These are phyloP conservation scores for Erpobdella octoculata DNA, from an alignment of 2,888 invertebrate genomes.

Conservation along the genomic window DNA sequence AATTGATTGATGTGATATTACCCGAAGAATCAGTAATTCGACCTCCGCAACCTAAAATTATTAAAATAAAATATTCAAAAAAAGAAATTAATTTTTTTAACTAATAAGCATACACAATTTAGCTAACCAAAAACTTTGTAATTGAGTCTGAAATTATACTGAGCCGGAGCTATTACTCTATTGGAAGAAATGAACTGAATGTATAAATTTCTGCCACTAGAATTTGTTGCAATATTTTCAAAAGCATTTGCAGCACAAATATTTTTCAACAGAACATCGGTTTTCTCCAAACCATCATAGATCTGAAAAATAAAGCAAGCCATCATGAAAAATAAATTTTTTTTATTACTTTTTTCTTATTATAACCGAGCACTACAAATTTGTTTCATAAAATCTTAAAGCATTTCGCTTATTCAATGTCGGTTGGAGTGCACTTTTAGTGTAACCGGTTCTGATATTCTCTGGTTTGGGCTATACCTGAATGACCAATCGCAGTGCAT, in stretches of 20 bases:
- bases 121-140: neutral
- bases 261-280: neutral
- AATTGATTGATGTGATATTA: constrained; percentile 59
- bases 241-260: neutral
- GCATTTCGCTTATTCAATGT: too few relatives aligned
- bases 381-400: too few relatives aligned
- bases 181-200: neutral
- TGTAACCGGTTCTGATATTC: too few relatives aligned
- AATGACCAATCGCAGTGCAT: too few relatives aligned
- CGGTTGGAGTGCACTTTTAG: too few relatives aligned
- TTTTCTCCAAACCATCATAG: neutral
- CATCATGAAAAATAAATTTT: neutral
- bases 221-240: neutral
- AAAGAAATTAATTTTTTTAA: too few relatives aligned
- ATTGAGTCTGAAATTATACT: neutral
- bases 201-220: neutral
- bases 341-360: too few relatives aligned
- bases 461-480: too few relatives aligned
- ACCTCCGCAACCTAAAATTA: constrained; percentile 6
- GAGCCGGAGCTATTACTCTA: neutral
- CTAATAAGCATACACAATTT: neutral
- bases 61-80: too few relatives aligned
- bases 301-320: too few relatives aligned
- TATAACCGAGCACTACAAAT: too few relatives aligned
- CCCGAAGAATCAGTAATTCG: neutral